Conservation (phyloP, 2,797 vertebrate genomes). For the Acanthornis magna region DNA sequence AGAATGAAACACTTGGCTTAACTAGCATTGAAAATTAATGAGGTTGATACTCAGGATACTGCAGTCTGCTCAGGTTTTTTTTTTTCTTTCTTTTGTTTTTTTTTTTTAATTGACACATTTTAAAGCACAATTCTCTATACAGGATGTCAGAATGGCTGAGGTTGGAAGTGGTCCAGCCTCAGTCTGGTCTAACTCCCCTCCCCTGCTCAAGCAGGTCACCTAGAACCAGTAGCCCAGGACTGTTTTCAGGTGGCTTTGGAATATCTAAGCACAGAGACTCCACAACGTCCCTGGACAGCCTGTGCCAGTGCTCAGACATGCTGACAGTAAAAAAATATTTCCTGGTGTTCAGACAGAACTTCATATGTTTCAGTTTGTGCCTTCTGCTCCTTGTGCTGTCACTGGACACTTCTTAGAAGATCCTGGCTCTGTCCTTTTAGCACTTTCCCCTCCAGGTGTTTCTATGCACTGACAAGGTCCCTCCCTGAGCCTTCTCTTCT, state of each 20-base stretch:
- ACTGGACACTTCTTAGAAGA: background rate
- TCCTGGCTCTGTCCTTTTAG: background rate
- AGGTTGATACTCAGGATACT: conserved; percentile 34
- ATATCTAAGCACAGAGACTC: background rate
- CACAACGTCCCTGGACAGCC: background rate
- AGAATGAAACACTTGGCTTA: background rate
- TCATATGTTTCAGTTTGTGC: background rate
- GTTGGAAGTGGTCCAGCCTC: background rate
- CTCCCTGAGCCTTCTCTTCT: background rate
- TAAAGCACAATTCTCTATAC: background rate
- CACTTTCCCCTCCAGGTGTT: background rate
- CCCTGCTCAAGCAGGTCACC: background rate
- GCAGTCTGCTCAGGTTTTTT: background rate
- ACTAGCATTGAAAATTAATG: background rate
- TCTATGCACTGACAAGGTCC: background rate
- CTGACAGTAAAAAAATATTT: background rate
- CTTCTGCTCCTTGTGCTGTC: background rate
- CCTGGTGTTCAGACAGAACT: background rate
- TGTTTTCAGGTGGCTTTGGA: background rate
- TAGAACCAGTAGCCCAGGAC: background rate
- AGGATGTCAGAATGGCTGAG: background rate
- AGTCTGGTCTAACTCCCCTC: background rate
- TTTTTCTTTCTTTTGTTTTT: background rate
- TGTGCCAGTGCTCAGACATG: background rate
- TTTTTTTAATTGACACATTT: background rate